phyloP scores from a whole-genome alignment of 2,888 invertebrate species.

The Trilocha varians region DNA sequence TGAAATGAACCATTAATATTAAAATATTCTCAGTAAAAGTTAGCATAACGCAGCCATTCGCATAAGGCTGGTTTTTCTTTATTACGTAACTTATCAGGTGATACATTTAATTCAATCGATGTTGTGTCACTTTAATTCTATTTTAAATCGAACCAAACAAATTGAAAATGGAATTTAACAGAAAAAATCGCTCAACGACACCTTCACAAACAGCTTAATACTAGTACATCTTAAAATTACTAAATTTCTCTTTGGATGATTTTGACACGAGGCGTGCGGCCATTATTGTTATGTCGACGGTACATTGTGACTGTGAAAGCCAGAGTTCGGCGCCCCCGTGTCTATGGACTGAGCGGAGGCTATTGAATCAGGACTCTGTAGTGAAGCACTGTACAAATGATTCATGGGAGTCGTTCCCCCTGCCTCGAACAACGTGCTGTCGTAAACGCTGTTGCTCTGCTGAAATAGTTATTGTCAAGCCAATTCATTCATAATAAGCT shows the following conservation, averaged over 20 bases:
- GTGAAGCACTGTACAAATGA: conserved; percentile 78
- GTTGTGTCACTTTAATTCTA: too few relatives aligned
- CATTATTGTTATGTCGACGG: conserved; percentile 49
- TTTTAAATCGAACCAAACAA: too few relatives aligned
- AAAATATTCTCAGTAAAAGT: too few relatives aligned
- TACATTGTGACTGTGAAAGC: conserved; percentile 39
- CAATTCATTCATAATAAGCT: background rate
- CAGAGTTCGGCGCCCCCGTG: conserved; percentile 31
- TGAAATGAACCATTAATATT: too few relatives aligned
- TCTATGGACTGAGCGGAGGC: conserved; percentile 69
- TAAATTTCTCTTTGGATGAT: conserved; percentile 37
- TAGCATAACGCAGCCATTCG: too few relatives aligned
- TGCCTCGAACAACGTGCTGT: conserved; percentile 80
- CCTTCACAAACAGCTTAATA: conserved; percentile 7
- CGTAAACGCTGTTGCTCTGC: conserved; percentile 82
- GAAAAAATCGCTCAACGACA: background rate
- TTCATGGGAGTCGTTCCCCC: conserved; percentile 77
- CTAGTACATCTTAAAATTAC: conserved; percentile 7
- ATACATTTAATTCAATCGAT: too few relatives aligned
- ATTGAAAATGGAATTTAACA: too few relatives aligned
- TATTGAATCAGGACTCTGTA: conserved; percentile 82
- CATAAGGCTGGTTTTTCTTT: too few relatives aligned
- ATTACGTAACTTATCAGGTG: too few relatives aligned
- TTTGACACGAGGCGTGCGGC: conserved; percentile 1
- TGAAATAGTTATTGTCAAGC: conserved; percentile 16